Conservation (phyloP, 92 coral and sea anemone species). For the Paramuricea clavata region DNA sequence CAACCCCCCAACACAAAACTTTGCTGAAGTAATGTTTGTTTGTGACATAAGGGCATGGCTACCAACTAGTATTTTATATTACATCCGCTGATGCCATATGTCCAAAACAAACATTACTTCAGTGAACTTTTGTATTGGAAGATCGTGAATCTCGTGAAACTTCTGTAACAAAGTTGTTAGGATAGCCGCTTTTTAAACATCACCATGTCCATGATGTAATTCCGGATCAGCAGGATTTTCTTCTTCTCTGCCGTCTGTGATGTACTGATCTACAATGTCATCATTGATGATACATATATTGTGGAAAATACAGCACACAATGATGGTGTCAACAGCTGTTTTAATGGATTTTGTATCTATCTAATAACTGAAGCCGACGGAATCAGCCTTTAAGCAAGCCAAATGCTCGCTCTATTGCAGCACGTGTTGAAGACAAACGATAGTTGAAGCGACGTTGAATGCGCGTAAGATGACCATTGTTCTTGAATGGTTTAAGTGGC, state of each 20-base stretch:
- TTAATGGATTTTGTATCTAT: constrained; percentile 49
- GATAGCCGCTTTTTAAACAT: no score
- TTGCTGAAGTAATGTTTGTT: constrained; percentile 7
- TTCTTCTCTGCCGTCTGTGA: constrained; percentile 16
- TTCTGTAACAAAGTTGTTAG: no score
- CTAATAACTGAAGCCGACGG: constrained; percentile 65
- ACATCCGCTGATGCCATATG: constrained; percentile 2
- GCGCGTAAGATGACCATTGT: constrained; percentile 66
- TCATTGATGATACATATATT: constrained; percentile 63
- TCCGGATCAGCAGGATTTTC: constrained; percentile 13
- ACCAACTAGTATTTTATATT: not conserved
- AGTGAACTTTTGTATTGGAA: not conserved
- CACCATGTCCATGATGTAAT: not conserved
- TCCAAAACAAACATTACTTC: constrained; percentile 5
- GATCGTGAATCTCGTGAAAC: not conserved
- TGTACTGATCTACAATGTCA: not conserved
- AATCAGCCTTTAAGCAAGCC: constrained; percentile 66
- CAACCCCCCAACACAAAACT: no score
- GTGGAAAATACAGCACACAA: constrained; percentile 74
- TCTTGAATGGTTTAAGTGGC: constrained; percentile 55
- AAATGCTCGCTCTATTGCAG: constrained; percentile 58
- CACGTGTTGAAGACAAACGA: constrained; percentile 60
- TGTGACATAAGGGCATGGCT: not conserved
- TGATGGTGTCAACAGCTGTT: constrained; percentile 56
- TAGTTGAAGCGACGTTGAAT: constrained; percentile 68